A percentile compares a stretch with the other conserved stretches of the same genome.
Evolutionary conservation across 2,113 vertebrate species (phyloP).

Genomic region (Uria aalge): DNA sequence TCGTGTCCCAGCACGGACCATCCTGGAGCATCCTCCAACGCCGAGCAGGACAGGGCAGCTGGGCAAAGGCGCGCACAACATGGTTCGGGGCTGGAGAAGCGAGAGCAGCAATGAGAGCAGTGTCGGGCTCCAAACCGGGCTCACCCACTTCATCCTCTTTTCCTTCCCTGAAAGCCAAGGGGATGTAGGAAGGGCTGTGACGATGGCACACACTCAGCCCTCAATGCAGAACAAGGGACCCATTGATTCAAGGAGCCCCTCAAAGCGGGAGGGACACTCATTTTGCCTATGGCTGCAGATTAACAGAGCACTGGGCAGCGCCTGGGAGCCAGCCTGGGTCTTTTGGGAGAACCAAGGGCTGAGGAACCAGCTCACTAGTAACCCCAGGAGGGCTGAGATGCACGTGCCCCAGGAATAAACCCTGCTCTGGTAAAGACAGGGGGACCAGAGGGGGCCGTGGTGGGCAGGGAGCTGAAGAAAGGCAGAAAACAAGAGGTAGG

Average conservation of each 20-base stretch:
- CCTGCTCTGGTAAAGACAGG: not conserved
- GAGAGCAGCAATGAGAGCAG: not conserved
- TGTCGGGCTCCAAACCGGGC: accelerated
- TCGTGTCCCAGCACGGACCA: accelerated
- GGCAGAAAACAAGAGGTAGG: not conserved
- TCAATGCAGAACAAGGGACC: not conserved
- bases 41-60: not conserved
- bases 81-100: not conserved
- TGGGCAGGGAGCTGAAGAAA: not conserved
- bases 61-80: accelerated
- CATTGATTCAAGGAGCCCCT: not conserved
- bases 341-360: not conserved
- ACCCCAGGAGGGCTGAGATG: not conserved
- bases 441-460: not conserved
- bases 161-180: not conserved
- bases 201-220: accelerated
- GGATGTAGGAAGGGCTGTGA: not conserved
- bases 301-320: not conserved
- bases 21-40: not conserved
- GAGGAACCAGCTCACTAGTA: not conserved
- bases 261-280: accelerated
- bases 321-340: not conserved
- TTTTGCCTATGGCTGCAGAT: not conserved
- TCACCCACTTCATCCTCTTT: not conserved
- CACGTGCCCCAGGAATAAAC: not conserved